Conservation (phyloP, 2,797 vertebrate genomes). For the Myiotriccus ornatus region DNA sequence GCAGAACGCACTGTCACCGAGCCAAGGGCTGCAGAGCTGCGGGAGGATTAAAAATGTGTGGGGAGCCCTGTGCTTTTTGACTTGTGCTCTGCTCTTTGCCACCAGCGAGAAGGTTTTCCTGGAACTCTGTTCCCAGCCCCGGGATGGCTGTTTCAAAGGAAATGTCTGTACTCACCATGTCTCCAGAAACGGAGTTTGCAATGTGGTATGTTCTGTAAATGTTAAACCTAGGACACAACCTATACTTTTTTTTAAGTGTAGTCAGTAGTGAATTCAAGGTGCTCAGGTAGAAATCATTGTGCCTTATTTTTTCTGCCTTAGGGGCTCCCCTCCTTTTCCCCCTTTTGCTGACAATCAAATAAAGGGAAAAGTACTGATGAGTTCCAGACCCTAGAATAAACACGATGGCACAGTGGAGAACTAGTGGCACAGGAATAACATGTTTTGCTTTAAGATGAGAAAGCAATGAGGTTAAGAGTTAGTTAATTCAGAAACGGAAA, state of each 20-base stretch:
- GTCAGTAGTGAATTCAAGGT: not conserved
- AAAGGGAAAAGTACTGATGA: constrained; percentile 39
- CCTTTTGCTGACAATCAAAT: constrained; percentile 7
- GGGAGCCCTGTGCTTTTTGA: not conserved
- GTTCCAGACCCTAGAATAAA: constrained; percentile 57
- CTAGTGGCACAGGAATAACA: constrained; percentile 14
- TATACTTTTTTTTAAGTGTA: not conserved
- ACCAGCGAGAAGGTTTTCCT: not conserved
- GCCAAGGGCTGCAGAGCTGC: constrained; percentile 18
- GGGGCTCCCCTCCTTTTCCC: not conserved
- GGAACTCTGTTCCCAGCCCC: not conserved
- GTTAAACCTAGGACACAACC: not conserved
- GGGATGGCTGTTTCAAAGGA: not conserved
- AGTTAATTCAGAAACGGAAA: constrained; percentile 59
- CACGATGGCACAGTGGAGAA: constrained; percentile 3
- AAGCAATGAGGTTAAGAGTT: constrained; percentile 60
- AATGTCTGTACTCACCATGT: not conserved
- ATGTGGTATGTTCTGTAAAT: not conserved
- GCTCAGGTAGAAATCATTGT: not conserved
- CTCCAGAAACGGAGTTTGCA: not conserved
- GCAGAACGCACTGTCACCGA: not conserved
- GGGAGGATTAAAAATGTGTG: not conserved
- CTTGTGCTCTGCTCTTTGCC: not conserved
- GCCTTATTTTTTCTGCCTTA: not conserved
- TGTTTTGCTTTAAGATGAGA: constrained; percentile 59